Conservation (phyloP, 2,888 invertebrate species). For the Sminthurides aquaticus region DNA sequence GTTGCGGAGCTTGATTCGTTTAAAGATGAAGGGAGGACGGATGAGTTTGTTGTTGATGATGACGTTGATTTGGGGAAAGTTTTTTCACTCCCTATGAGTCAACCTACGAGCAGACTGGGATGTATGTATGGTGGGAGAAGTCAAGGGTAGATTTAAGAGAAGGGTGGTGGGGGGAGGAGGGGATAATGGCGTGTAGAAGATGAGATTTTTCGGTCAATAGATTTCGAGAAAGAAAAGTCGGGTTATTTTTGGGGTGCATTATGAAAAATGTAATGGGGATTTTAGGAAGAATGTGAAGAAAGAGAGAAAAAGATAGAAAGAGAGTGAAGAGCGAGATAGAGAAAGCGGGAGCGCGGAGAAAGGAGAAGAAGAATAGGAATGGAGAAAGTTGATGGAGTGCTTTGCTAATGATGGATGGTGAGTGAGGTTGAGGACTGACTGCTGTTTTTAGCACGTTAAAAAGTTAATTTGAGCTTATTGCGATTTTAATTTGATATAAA, state of each 20-base stretch:
- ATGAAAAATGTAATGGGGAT: neutral
- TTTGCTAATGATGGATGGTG: neutral
- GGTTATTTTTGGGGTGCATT: neutral
- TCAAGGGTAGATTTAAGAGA: no score
- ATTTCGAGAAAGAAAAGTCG: neutral
- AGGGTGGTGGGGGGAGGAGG: neutral
- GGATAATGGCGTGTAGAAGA: neutral
- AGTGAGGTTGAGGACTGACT: neutral
- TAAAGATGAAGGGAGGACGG: neutral
- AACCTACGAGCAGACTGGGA: no score
- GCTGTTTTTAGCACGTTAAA: neutral
- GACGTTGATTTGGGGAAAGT: neutral
- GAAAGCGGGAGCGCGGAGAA: neutral
- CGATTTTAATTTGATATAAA: neutral
- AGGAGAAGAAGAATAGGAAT: neutral
- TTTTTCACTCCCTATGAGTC: neutral
- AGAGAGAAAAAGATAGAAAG: neutral
- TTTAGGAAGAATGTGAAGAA: no score
- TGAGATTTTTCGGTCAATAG: neutral
- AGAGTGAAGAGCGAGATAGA: neutral
- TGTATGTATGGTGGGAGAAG: no score
- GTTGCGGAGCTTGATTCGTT: neutral
- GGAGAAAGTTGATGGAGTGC: neutral
- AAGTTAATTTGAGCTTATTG: neutral
- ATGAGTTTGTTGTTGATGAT: neutral